Percentiles rank a stretch among this genome's conserved stretches.
phyloP scores from a whole-genome alignment of 2,797 vertebrate genomes.

The Phoebastria nigripes region DNA sequence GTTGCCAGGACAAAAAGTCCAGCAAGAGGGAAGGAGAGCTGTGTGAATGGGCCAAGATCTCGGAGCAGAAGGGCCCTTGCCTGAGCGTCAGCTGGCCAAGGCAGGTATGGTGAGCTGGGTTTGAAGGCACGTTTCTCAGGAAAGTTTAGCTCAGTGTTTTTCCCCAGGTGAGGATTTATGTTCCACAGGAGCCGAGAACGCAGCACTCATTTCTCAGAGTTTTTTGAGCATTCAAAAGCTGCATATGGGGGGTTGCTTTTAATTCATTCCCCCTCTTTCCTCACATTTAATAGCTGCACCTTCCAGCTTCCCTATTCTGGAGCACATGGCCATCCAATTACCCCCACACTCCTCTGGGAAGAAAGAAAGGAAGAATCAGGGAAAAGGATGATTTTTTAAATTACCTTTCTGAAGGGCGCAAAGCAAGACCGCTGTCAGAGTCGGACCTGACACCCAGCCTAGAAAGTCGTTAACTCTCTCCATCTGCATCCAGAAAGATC shows the following conservation, averaged over 20 bases:
- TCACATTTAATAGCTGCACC: not conserved
- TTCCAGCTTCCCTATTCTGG: not conserved
- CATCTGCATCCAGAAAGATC: not conserved
- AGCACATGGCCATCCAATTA: not conserved
- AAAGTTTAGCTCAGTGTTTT: not conserved
- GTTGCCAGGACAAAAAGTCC: not conserved
- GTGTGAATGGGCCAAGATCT: accelerated
- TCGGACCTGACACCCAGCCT: not conserved
- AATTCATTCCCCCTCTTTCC: not conserved
- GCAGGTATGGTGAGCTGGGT: too few relatives aligned
- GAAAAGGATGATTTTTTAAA: not conserved
- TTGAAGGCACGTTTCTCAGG: not conserved
- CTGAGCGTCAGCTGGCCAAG: too few relatives aligned
- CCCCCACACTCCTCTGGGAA: not conserved
- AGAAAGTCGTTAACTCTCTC: not conserved
- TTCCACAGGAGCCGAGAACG: not conserved
- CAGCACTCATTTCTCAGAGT: not conserved
- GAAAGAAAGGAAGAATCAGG: not conserved
- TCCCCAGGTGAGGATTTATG: not conserved
- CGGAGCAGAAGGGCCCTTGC: not conserved
- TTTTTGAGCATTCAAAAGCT: not conserved
- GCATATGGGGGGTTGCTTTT: not conserved
- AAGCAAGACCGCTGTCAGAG: not conserved
- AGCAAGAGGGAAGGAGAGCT: not conserved
- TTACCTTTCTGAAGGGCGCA: not conserved